A percentile compares a stretch with the other conserved stretches of the same genome.
Evolutionary conservation across 2,888 invertebrate genomes (phyloP).

Genomic region (Campoplex nolae): DNA sequence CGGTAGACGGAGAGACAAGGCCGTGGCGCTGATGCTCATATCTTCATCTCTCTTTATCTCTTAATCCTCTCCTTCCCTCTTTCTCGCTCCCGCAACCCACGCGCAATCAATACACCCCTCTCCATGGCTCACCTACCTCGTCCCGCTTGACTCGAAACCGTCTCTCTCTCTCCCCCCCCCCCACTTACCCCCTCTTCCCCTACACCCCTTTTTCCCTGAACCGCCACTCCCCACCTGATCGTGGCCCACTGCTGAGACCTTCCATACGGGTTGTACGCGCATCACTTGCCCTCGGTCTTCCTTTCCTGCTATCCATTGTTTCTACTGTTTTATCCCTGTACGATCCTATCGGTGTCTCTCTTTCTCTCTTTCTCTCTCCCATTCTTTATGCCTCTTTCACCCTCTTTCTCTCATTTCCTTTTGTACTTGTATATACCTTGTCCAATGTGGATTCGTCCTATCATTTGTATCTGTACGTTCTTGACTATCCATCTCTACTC

Average conservation of each 20-base stretch:
- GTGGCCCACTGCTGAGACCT: constrained; percentile 71
- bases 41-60: constrained; percentile 62
- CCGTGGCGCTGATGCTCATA: constrained; percentile 72
- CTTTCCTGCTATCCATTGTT: constrained; percentile 58
- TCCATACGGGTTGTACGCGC: constrained; percentile 70
- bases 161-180: not conserved
- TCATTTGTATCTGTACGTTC: constrained; percentile 34
- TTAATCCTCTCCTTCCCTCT: constrained; percentile 44
- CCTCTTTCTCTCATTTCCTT: constrained; percentile 23
- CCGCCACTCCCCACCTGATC: constrained; percentile 72
- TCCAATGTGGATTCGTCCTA: constrained; percentile 25
- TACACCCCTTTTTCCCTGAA: constrained; percentile 49
- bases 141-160: constrained; percentile 64
- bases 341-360: constrained; percentile 57
- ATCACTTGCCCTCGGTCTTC: constrained; percentile 68
- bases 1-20: constrained; percentile 70
- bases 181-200: not conserved
- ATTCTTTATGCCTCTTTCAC: constrained; percentile 28
- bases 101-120: constrained; percentile 82
- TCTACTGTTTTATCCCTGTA: constrained; percentile 49
- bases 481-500: constrained; percentile 57
- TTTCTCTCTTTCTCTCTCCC: constrained; percentile 45
- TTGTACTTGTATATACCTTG: constrained; percentile 13
- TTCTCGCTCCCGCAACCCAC: constrained; percentile 74
- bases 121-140: constrained; percentile 61